phyloP scores from a whole-genome alignment of 2,888 invertebrate species.

The Phalera bucephala region DNA sequence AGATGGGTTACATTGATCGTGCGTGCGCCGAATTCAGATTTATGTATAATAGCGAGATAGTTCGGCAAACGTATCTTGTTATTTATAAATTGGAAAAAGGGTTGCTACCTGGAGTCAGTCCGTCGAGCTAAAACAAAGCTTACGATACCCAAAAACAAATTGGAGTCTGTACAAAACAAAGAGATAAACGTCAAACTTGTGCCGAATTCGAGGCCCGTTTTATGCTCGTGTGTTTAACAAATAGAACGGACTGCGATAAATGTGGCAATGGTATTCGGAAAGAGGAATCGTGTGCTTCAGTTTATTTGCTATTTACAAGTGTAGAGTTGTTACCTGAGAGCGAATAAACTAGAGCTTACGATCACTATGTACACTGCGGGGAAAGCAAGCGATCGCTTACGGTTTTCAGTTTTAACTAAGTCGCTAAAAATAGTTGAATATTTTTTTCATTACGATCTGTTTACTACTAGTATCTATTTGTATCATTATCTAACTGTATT shows the following conservation, averaged over 20 bases:
- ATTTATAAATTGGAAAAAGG: constrained; percentile 47
- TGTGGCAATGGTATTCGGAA: background rate
- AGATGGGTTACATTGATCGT: constrained; percentile 21
- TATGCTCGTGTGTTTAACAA: constrained; percentile 3
- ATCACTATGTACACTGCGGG: too few relatives aligned
- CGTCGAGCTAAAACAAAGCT: constrained; percentile 36
- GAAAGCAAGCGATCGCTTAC: too few relatives aligned
- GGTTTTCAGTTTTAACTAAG: too few relatives aligned
- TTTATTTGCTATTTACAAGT: too few relatives aligned
- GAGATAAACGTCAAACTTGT: constrained; percentile 30
- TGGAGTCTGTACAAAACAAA: constrained; percentile 30
- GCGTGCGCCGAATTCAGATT: constrained; percentile 35
- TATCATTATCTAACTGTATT: too few relatives aligned
- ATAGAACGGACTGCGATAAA: constrained; percentile 1
- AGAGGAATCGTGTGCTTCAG: too few relatives aligned
- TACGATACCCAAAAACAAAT: constrained; percentile 37
- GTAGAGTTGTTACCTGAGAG: too few relatives aligned
- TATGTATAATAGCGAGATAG: constrained; percentile 29
- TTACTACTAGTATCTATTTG: too few relatives aligned
- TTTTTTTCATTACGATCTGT: too few relatives aligned
- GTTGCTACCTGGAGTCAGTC: constrained; percentile 38
- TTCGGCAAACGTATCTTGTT: constrained; percentile 41
- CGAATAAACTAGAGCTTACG: too few relatives aligned
- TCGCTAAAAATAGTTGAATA: too few relatives aligned
- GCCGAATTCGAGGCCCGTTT: constrained; percentile 1